These are phyloP conservation scores for Apamea monoglypha DNA, from an alignment of 2,888 invertebrate genomes.

Conservation along the genomic window DNA sequence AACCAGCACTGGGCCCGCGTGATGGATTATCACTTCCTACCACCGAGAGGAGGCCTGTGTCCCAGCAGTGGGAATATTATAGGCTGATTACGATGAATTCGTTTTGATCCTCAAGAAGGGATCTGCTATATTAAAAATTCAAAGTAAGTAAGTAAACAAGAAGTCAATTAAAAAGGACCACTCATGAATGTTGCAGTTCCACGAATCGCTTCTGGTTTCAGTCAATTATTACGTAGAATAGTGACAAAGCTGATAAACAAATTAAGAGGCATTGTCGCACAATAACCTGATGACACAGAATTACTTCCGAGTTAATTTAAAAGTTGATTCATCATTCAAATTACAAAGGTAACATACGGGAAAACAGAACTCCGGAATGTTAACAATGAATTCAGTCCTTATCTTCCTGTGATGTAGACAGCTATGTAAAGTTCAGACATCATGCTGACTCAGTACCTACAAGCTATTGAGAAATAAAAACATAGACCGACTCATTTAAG, in stretches of 20 bases:
- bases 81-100: too few species aligned
- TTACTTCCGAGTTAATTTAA: too few species aligned
- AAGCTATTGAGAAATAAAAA: conserved; percentile 12
- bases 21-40: neutral
- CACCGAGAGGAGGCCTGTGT: neutral
- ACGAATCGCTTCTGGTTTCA: neutral
- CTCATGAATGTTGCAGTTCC: neutral
- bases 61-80: too few species aligned
- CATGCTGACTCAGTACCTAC: conserved; percentile 34
- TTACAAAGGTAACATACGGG: neutral
- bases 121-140: too few species aligned
- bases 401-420: neutral
- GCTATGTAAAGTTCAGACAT: neutral
- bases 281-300: neutral
- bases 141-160: neutral
- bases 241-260: neutral
- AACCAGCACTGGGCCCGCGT: neutral
- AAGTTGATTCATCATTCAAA: conserved; percentile 7
- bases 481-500: neutral
- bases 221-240: neutral
- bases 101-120: too few species aligned
- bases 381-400: neutral
- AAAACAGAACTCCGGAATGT: neutral
- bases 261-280: neutral
- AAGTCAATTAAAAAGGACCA: conserved; percentile 1